Evolutionary conservation across 2,797 vertebrate species (phyloP).

Genomic region (Coregonus suidteri): DNA sequence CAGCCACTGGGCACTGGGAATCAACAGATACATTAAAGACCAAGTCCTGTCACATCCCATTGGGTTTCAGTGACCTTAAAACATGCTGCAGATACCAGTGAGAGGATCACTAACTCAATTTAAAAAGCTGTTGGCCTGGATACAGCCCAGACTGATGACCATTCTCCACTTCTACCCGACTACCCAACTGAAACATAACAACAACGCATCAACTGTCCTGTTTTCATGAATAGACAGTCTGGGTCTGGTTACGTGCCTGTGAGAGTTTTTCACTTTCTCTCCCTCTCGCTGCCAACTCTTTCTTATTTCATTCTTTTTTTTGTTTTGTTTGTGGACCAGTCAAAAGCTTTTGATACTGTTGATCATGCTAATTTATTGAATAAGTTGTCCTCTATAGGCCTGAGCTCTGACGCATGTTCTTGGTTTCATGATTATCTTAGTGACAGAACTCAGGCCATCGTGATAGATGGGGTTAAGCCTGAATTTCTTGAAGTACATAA

Average conservation of each 20-base stretch:
- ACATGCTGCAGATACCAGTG: slow-evolving; percentile 32
- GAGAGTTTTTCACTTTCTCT: background rate
- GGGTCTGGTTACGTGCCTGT: background rate
- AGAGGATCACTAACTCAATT: slow-evolving; percentile 41
- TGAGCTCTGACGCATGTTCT: too few relatives aligned
- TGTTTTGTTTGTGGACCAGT: too few relatives aligned
- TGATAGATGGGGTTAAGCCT: too few relatives aligned
- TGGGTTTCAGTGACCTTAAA: slow-evolving; percentile 22
- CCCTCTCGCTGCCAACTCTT: background rate
- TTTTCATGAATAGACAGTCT: slow-evolving; percentile 8
- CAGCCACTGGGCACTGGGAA: slow-evolving; percentile 22
- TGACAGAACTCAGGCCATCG: too few relatives aligned
- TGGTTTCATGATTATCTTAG: too few relatives aligned
- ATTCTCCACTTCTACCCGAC: slow-evolving; percentile 27
- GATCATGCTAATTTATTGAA: too few relatives aligned
- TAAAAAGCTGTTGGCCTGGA: slow-evolving; percentile 24
- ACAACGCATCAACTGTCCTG: slow-evolving; percentile 24
- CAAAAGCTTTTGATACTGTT: too few relatives aligned
- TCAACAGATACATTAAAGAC: slow-evolving; percentile 31
- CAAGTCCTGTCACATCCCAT: slow-evolving; percentile 49
- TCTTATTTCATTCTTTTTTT: background rate
- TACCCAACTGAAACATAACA: slow-evolving; percentile 39
- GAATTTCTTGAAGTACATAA: too few relatives aligned
- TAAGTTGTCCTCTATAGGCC: too few relatives aligned
- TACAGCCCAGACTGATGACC: slow-evolving; percentile 24